These are phyloP conservation scores for Artibeus jamaicensis DNA, from an alignment of 2,797 vertebrate species.

Conservation along the genomic window DNA sequence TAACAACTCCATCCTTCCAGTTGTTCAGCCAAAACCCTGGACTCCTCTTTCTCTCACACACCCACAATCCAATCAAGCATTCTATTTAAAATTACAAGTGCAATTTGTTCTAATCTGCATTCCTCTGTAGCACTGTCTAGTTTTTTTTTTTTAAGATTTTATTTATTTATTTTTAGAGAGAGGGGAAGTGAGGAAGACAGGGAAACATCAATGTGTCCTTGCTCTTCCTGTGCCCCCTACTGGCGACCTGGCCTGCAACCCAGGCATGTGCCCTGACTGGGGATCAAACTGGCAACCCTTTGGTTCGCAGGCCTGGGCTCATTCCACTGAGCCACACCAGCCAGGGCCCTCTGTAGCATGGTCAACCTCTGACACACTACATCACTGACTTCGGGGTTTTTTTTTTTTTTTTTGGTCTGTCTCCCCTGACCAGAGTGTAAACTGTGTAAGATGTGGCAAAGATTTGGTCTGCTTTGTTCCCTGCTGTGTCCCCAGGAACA, in stretches of 20 bases:
- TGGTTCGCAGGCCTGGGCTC: no score
- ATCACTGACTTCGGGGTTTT: neutral
- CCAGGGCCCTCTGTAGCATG: neutral
- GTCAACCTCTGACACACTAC: neutral
- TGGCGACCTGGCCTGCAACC: no score
- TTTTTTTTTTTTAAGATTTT: no score
- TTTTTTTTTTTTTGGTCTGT: neutral
- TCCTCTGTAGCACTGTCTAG: neutral
- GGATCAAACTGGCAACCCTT: no score
- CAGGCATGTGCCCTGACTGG: no score
- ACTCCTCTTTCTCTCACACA: neutral
- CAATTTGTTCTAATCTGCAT: neutral
- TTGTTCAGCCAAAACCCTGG: neutral
- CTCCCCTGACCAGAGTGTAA: slow-evolving; percentile 25
- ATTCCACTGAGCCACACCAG: no score
- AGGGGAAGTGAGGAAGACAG: no score
- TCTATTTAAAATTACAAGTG: slow-evolving; percentile 4
- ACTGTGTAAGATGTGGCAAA: neutral
- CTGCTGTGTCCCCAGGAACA: neutral
- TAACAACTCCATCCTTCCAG: neutral
- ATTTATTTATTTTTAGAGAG: no score
- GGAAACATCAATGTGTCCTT: no score
- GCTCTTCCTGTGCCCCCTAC: no score
- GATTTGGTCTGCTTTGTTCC: slow-evolving; percentile 20
- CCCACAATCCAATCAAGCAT: neutral